Evolutionary conservation across 2,888 invertebrate species (phyloP).

Genomic region (Cantharis lateralis): DNA sequence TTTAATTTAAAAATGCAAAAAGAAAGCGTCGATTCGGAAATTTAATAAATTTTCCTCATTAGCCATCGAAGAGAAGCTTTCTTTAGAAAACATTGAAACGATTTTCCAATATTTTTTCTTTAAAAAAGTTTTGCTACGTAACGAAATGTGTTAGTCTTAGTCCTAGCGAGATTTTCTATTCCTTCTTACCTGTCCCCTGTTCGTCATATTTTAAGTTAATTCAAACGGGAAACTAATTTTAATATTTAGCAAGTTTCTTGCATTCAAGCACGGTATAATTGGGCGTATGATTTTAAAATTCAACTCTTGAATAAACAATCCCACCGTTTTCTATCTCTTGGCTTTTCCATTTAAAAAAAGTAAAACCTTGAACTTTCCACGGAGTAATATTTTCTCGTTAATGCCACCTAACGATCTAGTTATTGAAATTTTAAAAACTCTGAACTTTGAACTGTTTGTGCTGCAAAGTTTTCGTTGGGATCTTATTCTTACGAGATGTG

Average conservation of each 20-base stretch:
- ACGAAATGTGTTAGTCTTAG: neutral
- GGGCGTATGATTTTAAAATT: neutral
- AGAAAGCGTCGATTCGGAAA: no score
- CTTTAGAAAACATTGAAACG: neutral
- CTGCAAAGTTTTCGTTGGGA: neutral
- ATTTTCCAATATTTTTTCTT: neutral
- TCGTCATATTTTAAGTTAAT: neutral
- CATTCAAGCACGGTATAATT: neutral
- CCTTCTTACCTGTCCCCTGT: neutral
- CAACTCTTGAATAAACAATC: neutral
- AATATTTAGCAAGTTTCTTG: neutral
- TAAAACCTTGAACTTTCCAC: neutral
- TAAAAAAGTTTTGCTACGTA: neutral
- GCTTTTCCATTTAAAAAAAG: neutral
- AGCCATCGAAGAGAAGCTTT: neutral
- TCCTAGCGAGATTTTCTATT: neutral
- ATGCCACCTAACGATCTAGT: neutral
- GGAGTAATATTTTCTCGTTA: neutral
- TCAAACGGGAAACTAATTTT: neutral
- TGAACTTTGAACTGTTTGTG: neutral
- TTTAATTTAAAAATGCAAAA: neutral
- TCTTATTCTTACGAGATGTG: neutral
- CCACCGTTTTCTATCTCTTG: neutral
- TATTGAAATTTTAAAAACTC: neutral
- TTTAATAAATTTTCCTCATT: neutral